Conservation (phyloP, 2,888 invertebrate species). For the Troides oblongomaculatus region DNA sequence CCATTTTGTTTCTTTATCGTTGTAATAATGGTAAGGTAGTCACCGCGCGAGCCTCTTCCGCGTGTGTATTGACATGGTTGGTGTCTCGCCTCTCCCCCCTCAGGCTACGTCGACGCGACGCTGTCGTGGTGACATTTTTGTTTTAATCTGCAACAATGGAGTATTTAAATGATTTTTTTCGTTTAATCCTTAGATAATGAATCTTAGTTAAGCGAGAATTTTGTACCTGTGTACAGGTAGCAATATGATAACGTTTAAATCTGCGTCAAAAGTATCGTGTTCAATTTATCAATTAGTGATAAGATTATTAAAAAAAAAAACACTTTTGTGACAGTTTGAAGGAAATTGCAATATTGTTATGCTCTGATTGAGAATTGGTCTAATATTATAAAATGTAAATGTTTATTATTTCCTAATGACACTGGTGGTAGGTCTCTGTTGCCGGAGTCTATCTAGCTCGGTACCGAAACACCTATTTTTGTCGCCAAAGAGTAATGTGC, state of each 20-base stretch:
- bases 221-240: background rate
- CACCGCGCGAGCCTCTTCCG: conserved; percentile 64
- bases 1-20: conserved; percentile 52
- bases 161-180: background rate
- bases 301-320: too few relatives aligned
- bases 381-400: too few relatives aligned
- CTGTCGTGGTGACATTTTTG: conserved; percentile 33
- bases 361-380: too few relatives aligned
- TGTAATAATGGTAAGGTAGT: conserved; percentile 47
- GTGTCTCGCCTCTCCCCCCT: conserved; percentile 20
- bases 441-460: too few relatives aligned
- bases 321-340: too few relatives aligned
- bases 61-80: conserved; percentile 50
- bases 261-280: background rate
- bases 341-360: too few relatives aligned
- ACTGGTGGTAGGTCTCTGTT: too few relatives aligned
- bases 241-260: background rate
- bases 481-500: too few relatives aligned
- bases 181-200: background rate
- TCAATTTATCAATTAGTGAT: too few relatives aligned
- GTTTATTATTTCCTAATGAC: too few relatives aligned
- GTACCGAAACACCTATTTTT: too few relatives aligned
- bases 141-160: conserved; percentile 34
- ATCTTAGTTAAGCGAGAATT: background rate
- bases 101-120: conserved; percentile 23